Evolutionary conservation across 2,888 invertebrate species (phyloP).

Genomic region (Pardosa pseudoannulata): DNA sequence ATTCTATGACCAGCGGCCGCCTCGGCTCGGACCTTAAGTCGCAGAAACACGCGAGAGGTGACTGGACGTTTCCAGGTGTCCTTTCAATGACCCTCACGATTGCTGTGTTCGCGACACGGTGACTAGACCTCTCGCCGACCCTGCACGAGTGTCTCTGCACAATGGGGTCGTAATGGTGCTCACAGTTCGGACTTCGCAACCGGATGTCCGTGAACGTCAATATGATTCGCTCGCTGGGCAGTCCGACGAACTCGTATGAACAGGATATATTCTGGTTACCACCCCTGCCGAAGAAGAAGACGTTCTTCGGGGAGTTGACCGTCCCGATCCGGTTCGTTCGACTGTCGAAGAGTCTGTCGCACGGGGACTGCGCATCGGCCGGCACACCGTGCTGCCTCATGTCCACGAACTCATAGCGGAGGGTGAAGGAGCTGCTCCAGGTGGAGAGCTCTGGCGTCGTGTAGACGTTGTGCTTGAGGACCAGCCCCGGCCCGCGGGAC

Average conservation of each 20-base stretch:
- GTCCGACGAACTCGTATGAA: constrained; percentile 74
- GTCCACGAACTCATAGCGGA: constrained; percentile 90
- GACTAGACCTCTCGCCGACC: constrained; percentile 1
- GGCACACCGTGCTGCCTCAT: constrained; percentile 74
- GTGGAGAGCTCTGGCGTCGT: constrained; percentile 88
- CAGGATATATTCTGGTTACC: constrained; percentile 87
- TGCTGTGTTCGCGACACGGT: constrained; percentile 14
- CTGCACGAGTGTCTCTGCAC: constrained; percentile 78
- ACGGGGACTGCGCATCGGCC: constrained; percentile 2
- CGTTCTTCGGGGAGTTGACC: constrained; percentile 87
- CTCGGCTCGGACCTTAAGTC: constrained; percentile 75
- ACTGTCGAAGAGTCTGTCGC: constrained; percentile 69
- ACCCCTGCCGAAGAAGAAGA: constrained; percentile 89
- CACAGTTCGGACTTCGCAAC: constrained; percentile 50
- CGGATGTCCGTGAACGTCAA: constrained; percentile 77
- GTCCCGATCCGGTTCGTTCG: constrained; percentile 79
- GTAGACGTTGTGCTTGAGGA: constrained; percentile 85
- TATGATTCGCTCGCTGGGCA: constrained; percentile 64
- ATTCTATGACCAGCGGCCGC: constrained; percentile 79
- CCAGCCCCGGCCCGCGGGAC: constrained; percentile 85
- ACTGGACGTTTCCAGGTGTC: constrained; percentile 56
- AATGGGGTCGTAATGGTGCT: constrained; percentile 62
- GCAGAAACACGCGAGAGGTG: constrained; percentile 73
- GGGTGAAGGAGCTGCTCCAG: constrained; percentile 83
- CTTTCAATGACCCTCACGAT: constrained; percentile 67